Evolutionary conservation across 2,888 invertebrate species (phyloP).

Genomic region (Diploptera punctata): DNA sequence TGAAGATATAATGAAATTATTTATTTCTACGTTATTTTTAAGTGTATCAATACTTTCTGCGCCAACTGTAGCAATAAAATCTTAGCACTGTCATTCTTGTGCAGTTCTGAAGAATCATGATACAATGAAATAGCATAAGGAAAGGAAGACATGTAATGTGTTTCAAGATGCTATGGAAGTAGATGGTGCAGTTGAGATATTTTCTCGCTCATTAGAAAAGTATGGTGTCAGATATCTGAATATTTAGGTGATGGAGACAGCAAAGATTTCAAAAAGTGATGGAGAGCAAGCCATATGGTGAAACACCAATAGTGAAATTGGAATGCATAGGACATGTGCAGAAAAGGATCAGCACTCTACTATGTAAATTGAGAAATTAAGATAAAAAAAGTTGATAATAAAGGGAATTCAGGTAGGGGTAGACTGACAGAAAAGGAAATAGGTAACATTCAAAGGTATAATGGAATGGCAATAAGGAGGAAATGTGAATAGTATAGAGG

Average conservation of each 20-base stretch:
- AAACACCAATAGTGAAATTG: not conserved
- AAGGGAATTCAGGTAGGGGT: not conserved
- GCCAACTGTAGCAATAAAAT: not conserved
- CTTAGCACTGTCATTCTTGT: not conserved
- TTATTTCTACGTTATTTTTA: too few species aligned
- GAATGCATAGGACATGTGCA: slow-evolving; percentile 26
- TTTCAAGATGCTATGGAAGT: too few species aligned
- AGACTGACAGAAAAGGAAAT: slow-evolving; percentile 9
- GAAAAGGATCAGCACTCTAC: slow-evolving; percentile 14
- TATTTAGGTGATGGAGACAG: slow-evolving; percentile 34
- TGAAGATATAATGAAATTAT: too few species aligned
- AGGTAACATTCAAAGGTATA: slow-evolving; percentile 10
- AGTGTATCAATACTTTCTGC: too few species aligned
- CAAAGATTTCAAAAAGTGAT: slow-evolving; percentile 19
- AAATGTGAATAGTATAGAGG: slow-evolving; percentile 23
- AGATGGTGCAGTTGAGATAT: slow-evolving; percentile 28
- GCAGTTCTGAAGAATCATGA: not conserved
- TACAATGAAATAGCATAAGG: not conserved
- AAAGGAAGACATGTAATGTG: slow-evolving; percentile 20
- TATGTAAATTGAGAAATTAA: not conserved
- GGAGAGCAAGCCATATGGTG: slow-evolving; percentile 13
- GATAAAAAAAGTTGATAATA: not conserved
- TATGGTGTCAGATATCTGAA: too few species aligned
- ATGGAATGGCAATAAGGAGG: slow-evolving; percentile 34
- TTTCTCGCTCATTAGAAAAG: slow-evolving; percentile 17